Percentiles rank a stretch among this genome's conserved stretches.
Conservation (phyloP, 2,113 vertebrate species). For the Dolichallabes microphthalmus region DNA sequence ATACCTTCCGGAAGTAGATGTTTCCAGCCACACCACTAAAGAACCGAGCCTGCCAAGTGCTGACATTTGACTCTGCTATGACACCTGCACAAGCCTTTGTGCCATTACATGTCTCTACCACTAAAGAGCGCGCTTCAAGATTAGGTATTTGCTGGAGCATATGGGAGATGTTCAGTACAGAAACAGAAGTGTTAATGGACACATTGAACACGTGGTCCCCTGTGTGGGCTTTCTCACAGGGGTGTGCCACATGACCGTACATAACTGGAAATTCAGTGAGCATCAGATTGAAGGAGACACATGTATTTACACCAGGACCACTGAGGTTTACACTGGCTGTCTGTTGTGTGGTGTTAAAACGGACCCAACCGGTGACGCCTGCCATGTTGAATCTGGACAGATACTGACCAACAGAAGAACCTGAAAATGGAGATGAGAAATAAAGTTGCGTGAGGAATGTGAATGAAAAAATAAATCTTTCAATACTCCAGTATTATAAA, state of each 20-base stretch:
- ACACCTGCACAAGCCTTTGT: conserved; percentile 66
- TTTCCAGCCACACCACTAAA: conserved; percentile 65
- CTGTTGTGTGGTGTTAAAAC: conserved; percentile 59
- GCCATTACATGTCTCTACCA: conserved; percentile 65
- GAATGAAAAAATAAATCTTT: neutral
- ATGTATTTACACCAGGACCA: conserved; percentile 54
- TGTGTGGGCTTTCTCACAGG: conserved; percentile 66
- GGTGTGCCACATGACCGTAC: conserved; percentile 68
- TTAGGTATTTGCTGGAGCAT: conserved; percentile 55
- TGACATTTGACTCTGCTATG: conserved; percentile 38
- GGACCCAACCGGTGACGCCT: conserved; percentile 68
- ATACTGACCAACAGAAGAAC: conserved; percentile 59
- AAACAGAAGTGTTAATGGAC: neutral
- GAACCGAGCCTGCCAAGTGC: conserved; percentile 70
- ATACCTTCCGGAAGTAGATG: conserved; percentile 67
- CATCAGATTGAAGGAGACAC: conserved; percentile 59
- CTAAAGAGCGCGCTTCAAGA: conserved; percentile 69
- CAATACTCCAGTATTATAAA: neutral
- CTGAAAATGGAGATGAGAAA: conserved; percentile 55
- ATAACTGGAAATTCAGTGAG: conserved; percentile 73
- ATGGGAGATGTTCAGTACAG: conserved; percentile 39
- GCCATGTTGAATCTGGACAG: conserved; percentile 71
- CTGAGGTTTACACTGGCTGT: conserved; percentile 61
- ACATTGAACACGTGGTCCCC: conserved; percentile 64
- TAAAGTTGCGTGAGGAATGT: neutral